These are phyloP conservation scores for Steatocranus sp. DNA, from an alignment of 2,797 vertebrate species.

Conservation along the genomic window DNA sequence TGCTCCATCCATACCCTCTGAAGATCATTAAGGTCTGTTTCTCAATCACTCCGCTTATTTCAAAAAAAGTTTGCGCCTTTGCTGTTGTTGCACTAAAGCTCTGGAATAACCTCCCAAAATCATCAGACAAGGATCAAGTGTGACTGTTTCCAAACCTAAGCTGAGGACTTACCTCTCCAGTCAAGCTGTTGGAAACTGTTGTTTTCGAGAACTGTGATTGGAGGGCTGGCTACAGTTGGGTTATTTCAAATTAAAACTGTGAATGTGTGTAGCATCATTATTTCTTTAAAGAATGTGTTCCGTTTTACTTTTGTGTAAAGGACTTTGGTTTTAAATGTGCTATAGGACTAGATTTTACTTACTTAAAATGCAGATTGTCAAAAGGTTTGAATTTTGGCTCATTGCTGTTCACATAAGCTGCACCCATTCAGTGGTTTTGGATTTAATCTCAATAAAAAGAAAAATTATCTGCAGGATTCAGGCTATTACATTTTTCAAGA, in stretches of 20 bases:
- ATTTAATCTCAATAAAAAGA: not conserved
- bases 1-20: not conserved
- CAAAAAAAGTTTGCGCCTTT: not conserved
- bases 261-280: not conserved
- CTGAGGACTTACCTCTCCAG: not conserved
- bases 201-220: not conserved
- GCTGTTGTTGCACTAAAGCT: not conserved
- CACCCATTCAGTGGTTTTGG: not conserved
- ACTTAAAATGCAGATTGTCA: not conserved
- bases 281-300: not conserved
- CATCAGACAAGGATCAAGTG: not conserved
- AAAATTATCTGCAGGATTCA: not conserved
- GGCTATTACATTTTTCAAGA: not conserved
- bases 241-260: not conserved
- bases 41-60: rapidly evolving
- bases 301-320: not conserved
- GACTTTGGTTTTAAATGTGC: not conserved
- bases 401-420: not conserved
- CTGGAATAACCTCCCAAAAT: not conserved
- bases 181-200: not conserved
- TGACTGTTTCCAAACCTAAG: not conserved
- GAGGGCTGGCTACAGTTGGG: not conserved
- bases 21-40: not conserved
- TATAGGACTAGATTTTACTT: not conserved
- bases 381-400: not conserved